Base-by-base conservation (phyloP, 2,888 invertebrate genomes). In the Vesta saturnalis region DNA sequence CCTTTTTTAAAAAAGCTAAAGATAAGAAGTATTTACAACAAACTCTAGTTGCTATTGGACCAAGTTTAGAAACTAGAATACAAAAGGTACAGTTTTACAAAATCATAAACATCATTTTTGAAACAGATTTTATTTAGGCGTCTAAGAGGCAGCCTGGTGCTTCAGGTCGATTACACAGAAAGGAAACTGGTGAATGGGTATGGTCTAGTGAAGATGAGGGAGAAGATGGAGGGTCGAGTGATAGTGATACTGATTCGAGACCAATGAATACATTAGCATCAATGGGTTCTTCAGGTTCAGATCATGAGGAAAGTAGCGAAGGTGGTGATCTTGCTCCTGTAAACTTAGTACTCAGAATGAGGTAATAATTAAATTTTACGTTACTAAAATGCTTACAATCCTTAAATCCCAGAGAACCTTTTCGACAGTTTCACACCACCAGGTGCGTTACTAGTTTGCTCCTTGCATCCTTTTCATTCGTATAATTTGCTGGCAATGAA, bases 1-100 rank as follows among this genome's bases (percentile, higher is more conserved):
- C 96, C 1, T 99, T 99, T 84, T 98, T 99, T 85, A 97, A 95
- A 83, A 99, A 99, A 85, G 95, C 97, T 8, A 99, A 98, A 84
- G 96, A 96, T 82, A 93, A 92, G 80, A 94, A 92, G 80, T 95
- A 94, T 85, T 86, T 96, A 47, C 92, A 93, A 70, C 93, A 94
- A 81, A 95, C 94, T 0, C 84, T 96, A 74, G 91, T 96, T 35
- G 91, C 93, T 5, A 92, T 92, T 69, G 95, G 95, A 0, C 95
- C 96, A 60, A 94, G 93, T 80, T 89, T 95, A 85, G 95, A 95
- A 84, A 93, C 94, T 3, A 91, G 96, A 78, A 94, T 96, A 8
- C 93, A 95, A 82, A 97, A 96, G 89, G 96, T 93, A 85, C 74
- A 16, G 4, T 58, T n/a, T 49, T 1, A 15, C n/a, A 18, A 12